A percentile compares a stretch with the other conserved stretches of the same genome.
phyloP scores from a whole-genome alignment of 2,113 vertebrate species.

The Neolamprologus toae region DNA sequence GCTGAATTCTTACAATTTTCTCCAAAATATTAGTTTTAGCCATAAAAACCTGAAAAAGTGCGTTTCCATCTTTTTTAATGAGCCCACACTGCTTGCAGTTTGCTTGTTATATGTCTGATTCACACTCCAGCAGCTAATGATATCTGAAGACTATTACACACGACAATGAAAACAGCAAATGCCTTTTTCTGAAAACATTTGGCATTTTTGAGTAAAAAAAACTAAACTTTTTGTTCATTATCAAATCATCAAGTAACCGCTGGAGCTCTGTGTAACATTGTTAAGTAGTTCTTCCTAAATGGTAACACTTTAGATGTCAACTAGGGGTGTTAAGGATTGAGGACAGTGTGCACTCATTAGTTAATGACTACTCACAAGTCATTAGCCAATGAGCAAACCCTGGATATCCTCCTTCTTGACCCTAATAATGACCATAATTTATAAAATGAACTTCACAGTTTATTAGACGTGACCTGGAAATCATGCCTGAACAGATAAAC shows the following conservation, averaged over 20 bases:
- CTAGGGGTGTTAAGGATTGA: not conserved
- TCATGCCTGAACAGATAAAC: not conserved
- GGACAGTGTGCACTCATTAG: not conserved
- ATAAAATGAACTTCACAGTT: not conserved
- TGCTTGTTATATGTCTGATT: not conserved
- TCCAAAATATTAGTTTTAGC: not conserved
- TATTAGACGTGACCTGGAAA: not conserved
- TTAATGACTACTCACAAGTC: not conserved
- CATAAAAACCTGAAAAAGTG: not conserved
- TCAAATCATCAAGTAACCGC: not conserved
- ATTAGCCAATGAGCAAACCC: not conserved
- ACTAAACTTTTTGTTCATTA: not conserved
- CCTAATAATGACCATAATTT: not conserved
- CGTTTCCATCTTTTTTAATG: not conserved
- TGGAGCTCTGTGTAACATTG: not conserved
- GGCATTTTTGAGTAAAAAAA: not conserved
- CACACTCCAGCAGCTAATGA: not conserved
- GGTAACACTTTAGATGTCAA: not conserved
- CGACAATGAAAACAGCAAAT: not conserved
- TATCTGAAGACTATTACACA: not conserved
- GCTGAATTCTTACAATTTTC: not conserved
- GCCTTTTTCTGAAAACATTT: not conserved
- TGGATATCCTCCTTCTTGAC: not conserved
- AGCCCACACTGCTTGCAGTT: not conserved
- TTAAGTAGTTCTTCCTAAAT: not conserved